Base-by-base conservation (phyloP, 2,888 invertebrate species). In the Venusia cambrica region DNA sequence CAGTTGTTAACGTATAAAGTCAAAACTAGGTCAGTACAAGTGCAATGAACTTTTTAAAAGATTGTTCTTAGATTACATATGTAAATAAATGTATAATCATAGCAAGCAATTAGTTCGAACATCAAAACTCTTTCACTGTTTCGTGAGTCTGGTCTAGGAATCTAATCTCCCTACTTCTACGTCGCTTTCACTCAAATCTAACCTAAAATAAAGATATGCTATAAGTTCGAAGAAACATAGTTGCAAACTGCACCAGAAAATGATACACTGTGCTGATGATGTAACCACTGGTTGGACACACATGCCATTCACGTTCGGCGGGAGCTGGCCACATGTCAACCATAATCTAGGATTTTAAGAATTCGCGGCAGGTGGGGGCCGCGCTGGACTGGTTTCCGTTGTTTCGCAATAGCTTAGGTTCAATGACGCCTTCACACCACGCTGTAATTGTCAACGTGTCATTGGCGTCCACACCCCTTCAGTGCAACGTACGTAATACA, bases 371-470 rank as follows among this genome's bases (percentile, higher is more conserved):
- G 83, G 85, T 84, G 78, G 71, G 54, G 45, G 46, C 43, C 46
- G 40, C 57, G 55, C 66, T 78, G 80, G 76, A 80, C 84, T 80
- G 78, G 84, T 84, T 85, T 87, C 85, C 85, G 85, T 84, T 87
- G 84, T 85, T 85, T 87, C 81, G 84, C 85, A 84, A 87, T 83
- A 80, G 75, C 73, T 61, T 61, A 78, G 71, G 85, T 83, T 87
- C 85, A 87, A 73, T 83, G 84, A 83, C 85, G 81, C 78, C 75
- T 74, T 79, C 77, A 73, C 76, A 73, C 58, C 57, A 58, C 65
- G 68, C 68, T 74, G 76, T 80, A 77, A 81, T 84, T 77, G 79
- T 65, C 65, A 64, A 68, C 77, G 70, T 80, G 80, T 78, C 77
- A 76, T 67, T 69, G 64, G 60, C 63, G 57, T 61, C 68, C 61